phyloP scores from a whole-genome alignment of 2,797 vertebrate genomes.

The Cossypha caffra region DNA sequence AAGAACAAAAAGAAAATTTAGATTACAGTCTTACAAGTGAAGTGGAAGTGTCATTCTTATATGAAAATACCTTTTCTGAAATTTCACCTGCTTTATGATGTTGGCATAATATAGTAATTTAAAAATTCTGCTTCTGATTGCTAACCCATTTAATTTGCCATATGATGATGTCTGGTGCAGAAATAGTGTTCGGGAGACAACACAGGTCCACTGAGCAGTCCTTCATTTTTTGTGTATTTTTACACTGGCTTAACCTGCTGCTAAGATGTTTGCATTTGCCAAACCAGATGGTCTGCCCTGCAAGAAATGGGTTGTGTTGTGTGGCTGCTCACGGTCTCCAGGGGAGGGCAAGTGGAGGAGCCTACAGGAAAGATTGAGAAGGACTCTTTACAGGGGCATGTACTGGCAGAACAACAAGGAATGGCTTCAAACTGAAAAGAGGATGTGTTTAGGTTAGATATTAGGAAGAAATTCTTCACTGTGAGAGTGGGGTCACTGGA shows the following conservation, averaged over 20 bases:
- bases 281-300: background rate
- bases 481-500: background rate
- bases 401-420: background rate
- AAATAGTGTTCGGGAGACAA: background rate
- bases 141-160: background rate
- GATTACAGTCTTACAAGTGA: background rate
- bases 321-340: background rate
- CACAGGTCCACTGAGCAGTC: background rate
- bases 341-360: background rate
- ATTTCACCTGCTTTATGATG: background rate
- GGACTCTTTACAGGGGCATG: background rate
- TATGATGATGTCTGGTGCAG: background rate
- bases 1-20: background rate
- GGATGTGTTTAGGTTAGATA: background rate
- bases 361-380: background rate
- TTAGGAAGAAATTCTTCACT: background rate
- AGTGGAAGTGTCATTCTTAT: background rate
- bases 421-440: background rate
- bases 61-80: background rate
- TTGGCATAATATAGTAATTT: background rate
- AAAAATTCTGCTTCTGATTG: background rate
- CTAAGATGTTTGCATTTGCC: background rate
- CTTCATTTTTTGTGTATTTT: background rate
- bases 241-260: fast-evolving
- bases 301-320: fast-evolving